phyloP scores from a whole-genome alignment of 2,113 vertebrate genomes.

The Sinocyclocheilus grahami region DNA sequence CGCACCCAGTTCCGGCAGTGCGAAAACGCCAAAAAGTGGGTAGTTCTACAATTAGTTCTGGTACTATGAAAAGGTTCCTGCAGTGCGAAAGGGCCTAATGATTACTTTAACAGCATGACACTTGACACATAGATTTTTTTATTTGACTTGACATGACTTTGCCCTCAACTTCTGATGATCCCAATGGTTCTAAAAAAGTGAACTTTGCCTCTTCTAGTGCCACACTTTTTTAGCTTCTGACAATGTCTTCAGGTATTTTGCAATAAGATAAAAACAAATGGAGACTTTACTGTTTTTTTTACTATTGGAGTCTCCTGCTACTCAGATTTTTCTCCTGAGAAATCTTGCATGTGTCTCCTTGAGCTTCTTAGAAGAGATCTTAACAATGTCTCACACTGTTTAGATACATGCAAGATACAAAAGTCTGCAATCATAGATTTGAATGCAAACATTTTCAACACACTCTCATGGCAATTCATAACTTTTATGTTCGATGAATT shows the following conservation, averaged over 20 bases:
- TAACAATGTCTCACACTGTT: neutral
- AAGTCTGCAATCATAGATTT: neutral
- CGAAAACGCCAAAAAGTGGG: no score
- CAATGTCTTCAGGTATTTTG: neutral
- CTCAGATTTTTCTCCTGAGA: neutral
- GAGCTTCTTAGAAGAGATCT: neutral
- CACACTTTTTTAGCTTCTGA: neutral
- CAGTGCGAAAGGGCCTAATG: neutral
- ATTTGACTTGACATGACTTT: constrained; percentile 1
- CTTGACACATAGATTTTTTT: neutral
- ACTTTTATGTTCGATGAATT: neutral
- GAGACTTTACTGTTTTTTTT: neutral
- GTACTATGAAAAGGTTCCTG: no score
- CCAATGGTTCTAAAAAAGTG: neutral
- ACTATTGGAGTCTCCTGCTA: neutral
- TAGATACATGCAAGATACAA: neutral
- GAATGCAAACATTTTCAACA: neutral
- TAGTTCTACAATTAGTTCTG: no score
- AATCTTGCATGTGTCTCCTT: neutral
- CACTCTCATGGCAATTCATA: neutral
- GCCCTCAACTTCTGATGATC: neutral
- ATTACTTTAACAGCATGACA: constrained; percentile 12
- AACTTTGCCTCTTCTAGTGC: neutral
- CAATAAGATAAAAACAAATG: neutral
- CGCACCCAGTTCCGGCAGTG: no score